A percentile compares a stretch with the other conserved stretches of the same genome.
phyloP scores from a whole-genome alignment of 2,113 vertebrate species.

The Gasterosteus nipponicus region DNA sequence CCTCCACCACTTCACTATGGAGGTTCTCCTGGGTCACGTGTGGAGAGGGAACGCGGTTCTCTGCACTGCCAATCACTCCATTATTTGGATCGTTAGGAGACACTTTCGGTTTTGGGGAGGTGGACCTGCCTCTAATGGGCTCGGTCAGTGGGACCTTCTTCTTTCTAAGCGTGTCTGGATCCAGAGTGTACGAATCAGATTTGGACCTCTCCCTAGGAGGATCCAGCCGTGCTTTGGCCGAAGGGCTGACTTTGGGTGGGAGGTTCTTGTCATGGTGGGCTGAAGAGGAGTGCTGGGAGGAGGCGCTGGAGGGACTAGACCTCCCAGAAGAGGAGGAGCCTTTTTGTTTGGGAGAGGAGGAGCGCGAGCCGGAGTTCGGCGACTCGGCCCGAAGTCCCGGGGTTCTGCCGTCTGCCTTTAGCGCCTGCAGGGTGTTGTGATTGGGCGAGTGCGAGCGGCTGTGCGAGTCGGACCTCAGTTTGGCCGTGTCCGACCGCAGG shows the following conservation, averaged over 20 bases:
- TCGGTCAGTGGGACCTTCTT: conserved; percentile 96
- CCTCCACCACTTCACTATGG: conserved; percentile 97
- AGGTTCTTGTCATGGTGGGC: conserved; percentile 90
- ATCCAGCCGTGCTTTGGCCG: conserved; percentile 92
- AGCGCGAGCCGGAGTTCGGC: conserved; percentile 90
- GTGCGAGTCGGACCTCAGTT: conserved; percentile 95
- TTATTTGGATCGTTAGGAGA: conserved; percentile 88
- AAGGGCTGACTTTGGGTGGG: conserved; percentile 87
- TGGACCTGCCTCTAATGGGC: conserved; percentile 92
- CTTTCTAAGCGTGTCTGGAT: conserved; percentile 95
- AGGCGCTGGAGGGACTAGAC: conserved; percentile 86
- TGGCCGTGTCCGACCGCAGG: conserved; percentile 93
- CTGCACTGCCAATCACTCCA: conserved; percentile 78
- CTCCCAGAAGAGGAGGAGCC: conserved; percentile 83
- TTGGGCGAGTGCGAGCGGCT: conserved; percentile 97
- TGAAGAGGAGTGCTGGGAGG: conserved; percentile 88
- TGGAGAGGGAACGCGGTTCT: conserved; percentile 93
- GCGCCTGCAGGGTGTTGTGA: conserved; percentile 95
- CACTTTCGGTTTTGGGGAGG: conserved; percentile 95
- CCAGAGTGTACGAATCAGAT: conserved; percentile 96
- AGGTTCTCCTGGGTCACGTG: conserved; percentile 98
- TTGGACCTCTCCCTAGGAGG: conserved; percentile 97
- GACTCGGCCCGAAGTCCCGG: conserved; percentile 90
- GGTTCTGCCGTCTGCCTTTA: conserved; percentile 91
- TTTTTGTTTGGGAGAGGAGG: conserved; percentile 95